Conservation (phyloP, 1,140 invertebrate species). For the Drosophila guanche region DNA sequence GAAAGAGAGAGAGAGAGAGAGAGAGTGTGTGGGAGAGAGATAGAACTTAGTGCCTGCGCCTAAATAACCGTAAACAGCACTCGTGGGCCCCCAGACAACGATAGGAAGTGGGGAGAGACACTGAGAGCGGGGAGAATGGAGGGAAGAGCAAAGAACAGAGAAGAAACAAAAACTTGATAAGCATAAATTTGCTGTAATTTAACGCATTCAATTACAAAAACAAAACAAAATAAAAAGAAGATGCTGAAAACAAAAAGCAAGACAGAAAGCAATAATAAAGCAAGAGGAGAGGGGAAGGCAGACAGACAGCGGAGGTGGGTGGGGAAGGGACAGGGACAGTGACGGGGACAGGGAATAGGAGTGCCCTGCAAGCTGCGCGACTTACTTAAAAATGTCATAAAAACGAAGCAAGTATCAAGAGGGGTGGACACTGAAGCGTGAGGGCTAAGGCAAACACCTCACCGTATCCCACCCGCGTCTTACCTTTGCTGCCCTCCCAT, state of each 20-base stretch:
- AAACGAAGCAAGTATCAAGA: slow-evolving; percentile 57
- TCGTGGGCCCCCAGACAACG: slow-evolving; percentile 55
- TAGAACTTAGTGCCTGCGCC: slow-evolving; percentile 74
- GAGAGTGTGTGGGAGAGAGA: slow-evolving; percentile 39
- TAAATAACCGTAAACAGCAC: slow-evolving; percentile 81
- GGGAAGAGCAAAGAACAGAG: slow-evolving; percentile 18
- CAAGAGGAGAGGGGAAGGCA: neutral
- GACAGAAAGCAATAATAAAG: slow-evolving; percentile 14
- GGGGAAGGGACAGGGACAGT: slow-evolving; percentile 11
- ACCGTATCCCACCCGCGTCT: neutral
- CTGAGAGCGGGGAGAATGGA: neutral
- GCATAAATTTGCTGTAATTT: slow-evolving; percentile 81
- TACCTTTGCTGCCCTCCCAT: neutral
- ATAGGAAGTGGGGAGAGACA: slow-evolving; percentile 7
- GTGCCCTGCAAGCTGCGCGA: slow-evolving; percentile 60
- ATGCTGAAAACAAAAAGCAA: slow-evolving; percentile 16
- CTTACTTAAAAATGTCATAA: slow-evolving; percentile 81
- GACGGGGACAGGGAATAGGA: slow-evolving; percentile 16
- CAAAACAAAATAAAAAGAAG: slow-evolving; percentile 26
- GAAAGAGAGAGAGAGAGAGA: neutral
- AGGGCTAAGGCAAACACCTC: slow-evolving; percentile 12
- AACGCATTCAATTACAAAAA: slow-evolving; percentile 78
- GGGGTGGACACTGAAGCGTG: slow-evolving; percentile 16
- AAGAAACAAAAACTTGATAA: slow-evolving; percentile 71
- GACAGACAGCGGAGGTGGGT: slow-evolving; percentile 2